Evolutionary conservation across 1,140 invertebrate species (phyloP).

Genomic region (Zaprionus vittiger): DNA sequence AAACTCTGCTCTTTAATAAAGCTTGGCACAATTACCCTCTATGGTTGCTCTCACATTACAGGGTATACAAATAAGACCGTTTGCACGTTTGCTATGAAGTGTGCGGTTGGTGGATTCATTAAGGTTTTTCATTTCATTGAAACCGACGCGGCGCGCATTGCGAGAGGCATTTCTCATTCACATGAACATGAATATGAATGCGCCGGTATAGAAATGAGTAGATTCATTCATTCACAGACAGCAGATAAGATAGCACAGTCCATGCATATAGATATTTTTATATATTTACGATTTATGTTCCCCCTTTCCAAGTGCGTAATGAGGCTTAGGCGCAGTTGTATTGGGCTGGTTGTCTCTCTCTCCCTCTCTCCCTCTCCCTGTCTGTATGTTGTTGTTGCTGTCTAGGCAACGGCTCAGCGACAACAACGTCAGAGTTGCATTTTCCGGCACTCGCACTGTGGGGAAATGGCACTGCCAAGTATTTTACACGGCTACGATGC

Average conservation of each 20-base stretch:
- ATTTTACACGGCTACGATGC: slow-evolving; percentile 50
- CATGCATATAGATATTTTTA: slow-evolving; percentile 28
- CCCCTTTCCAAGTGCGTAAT: slow-evolving; percentile 35
- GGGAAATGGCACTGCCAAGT: slow-evolving; percentile 49
- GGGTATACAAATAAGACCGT: slow-evolving; percentile 28
- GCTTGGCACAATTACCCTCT: neutral
- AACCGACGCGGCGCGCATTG: slow-evolving; percentile 48
- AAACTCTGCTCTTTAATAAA: too few relatives aligned
- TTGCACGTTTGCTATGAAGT: slow-evolving; percentile 28
- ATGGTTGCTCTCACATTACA: neutral
- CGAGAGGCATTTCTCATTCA: slow-evolving; percentile 41
- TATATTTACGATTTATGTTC: slow-evolving; percentile 4
- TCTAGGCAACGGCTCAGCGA: slow-evolving; percentile 55
- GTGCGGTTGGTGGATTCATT: slow-evolving; percentile 51
- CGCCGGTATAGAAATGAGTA: slow-evolving; percentile 37
- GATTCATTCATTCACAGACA: slow-evolving; percentile 18
- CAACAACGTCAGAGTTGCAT: slow-evolving; percentile 47
- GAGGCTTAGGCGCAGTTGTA: slow-evolving; percentile 49
- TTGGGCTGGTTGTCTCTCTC: slow-evolving; percentile 10
- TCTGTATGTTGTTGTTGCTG: slow-evolving; percentile 33
- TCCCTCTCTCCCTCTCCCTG: neutral
- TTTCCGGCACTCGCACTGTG: slow-evolving; percentile 57
- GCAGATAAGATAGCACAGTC: neutral
- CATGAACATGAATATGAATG: slow-evolving; percentile 49
- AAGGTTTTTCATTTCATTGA: slow-evolving; percentile 64